Base-by-base conservation (phyloP, 2,113 vertebrate genomes). In the Corvus cornix region DNA sequence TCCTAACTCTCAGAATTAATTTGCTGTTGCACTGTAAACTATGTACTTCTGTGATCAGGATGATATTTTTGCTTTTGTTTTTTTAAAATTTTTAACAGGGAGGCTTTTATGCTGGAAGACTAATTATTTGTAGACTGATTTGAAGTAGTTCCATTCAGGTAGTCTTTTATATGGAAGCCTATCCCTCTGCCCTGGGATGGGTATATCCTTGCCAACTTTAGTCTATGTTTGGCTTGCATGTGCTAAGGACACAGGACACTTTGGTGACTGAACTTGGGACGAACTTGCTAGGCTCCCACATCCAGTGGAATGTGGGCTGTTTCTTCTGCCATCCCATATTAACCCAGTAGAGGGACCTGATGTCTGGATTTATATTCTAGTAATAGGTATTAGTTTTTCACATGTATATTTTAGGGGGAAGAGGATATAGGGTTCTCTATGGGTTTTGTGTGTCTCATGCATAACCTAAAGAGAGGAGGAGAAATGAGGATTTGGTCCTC, bases 301-400 rank as follows among this genome's bases (percentile, higher is more conserved):
- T 60, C 13, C 49, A 26, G 18, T 41, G 1, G 2, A 37, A 35
- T 2, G 6, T 18, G 59, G 21, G 49, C 16, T 2, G 0, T 51
- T 78, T 84, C 33, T 81, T 33, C 27, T 95, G 87, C 66, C 81
- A 72, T 96, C 87, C 87, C 64, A 13, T 46, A 31, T 63, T 74
- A 82, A 93, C 92, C 91, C 92, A 78, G 90, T 33, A 95, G 93
- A 94, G 95, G 91, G 91, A 95, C 64, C 87, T 81, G 64, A 77
- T 84, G 76, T 80, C 64, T 91, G 63, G 51, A 39, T 74, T 91
- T 94, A 27, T 43, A 16, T 31, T 39, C 46, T 28, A 35, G n/a
- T 53, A 37, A 77, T 18, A 56, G 31, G 24, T 69, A 26, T 2
- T 49, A 26, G 13, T 37, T 91, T 93, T 82, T 88, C 5, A 10